These are phyloP conservation scores for Passer montanus DNA, from an alignment of 2,113 vertebrate genomes.

Conservation along the genomic window DNA sequence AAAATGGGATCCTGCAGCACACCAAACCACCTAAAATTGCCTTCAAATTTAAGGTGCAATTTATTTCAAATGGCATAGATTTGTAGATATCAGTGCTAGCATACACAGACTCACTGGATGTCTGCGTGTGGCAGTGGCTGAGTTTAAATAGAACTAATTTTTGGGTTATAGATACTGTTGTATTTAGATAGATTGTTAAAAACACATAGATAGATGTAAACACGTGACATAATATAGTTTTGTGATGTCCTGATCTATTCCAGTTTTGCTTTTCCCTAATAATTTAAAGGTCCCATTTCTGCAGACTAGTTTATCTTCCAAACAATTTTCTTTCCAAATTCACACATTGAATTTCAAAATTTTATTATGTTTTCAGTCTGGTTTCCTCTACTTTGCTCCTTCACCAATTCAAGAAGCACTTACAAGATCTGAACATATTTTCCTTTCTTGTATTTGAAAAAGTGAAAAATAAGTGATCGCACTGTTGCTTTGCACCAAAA, in stretches of 20 bases:
- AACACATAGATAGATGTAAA: neutral
- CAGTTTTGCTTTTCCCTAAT: neutral
- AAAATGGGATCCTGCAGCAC: slow-evolving; percentile 67
- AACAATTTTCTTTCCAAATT: neutral
- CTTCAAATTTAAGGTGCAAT: slow-evolving; percentile 78
- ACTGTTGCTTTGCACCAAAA: neutral
- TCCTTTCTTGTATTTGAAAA: neutral
- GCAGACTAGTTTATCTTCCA: neutral
- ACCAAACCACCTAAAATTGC: slow-evolving; percentile 79
- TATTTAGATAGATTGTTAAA: neutral
- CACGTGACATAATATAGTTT: neutral
- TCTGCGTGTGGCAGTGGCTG: neutral
- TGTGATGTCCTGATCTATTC: neutral
- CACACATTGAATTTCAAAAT: neutral
- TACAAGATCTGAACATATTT: neutral
- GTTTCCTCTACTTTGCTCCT: neutral
- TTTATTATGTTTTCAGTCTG: neutral
- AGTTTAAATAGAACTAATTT: slow-evolving; percentile 6
- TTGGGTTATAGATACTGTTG: neutral
- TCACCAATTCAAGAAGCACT: neutral
- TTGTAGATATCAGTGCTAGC: slow-evolving; percentile 57
- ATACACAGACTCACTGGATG: slow-evolving; percentile 11
- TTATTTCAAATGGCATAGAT: slow-evolving; percentile 78
- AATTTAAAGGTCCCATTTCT: neutral
- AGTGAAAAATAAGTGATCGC: neutral